phyloP scores from a whole-genome alignment of 2,888 invertebrate genomes.

The Thereva nobilitata region DNA sequence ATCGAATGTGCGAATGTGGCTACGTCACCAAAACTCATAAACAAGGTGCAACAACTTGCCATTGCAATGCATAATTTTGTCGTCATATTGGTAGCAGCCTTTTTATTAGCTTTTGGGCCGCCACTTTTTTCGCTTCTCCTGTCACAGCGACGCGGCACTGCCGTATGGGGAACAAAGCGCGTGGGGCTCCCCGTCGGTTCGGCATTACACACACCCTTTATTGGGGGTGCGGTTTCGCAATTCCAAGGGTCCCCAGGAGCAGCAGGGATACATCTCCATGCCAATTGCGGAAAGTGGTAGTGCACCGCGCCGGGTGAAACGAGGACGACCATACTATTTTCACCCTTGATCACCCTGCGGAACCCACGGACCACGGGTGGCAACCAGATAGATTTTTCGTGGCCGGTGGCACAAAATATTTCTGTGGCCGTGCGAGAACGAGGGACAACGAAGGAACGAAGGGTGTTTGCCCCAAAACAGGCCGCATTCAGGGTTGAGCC shows the following conservation, averaged over 20 bases:
- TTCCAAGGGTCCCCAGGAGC: slow-evolving; percentile 33
- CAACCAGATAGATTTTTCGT: slow-evolving; percentile 37
- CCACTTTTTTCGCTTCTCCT: not conserved
- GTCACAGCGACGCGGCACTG: not conserved
- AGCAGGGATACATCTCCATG: slow-evolving; percentile 5
- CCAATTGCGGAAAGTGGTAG: not conserved
- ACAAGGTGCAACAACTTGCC: slow-evolving; percentile 35
- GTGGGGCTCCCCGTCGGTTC: not conserved
- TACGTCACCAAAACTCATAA: slow-evolving; percentile 38
- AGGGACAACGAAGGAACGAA: not conserved
- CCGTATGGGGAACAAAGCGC: slow-evolving; percentile 3
- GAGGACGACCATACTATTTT: not conserved
- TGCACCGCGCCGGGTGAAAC: slow-evolving; percentile 3
- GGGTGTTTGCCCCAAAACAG: slow-evolving; percentile 3
- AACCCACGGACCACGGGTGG: slow-evolving; percentile 20
- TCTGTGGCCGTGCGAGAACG: slow-evolving; percentile 26
- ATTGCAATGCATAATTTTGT: slow-evolving; percentile 33
- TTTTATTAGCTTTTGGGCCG: slow-evolving; percentile 16
- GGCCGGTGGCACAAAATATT: slow-evolving; percentile 37
- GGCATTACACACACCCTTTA: slow-evolving; percentile 34
- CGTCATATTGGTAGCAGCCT: slow-evolving; percentile 26
- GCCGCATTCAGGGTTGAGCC: slow-evolving; percentile 12
- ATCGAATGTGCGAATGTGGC: not conserved
- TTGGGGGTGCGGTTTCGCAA: slow-evolving; percentile 41
- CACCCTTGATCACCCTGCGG: not conserved